Evolutionary conservation across 2,113 vertebrate species (phyloP).

Genomic region (Rhynchomys soricoides): DNA sequence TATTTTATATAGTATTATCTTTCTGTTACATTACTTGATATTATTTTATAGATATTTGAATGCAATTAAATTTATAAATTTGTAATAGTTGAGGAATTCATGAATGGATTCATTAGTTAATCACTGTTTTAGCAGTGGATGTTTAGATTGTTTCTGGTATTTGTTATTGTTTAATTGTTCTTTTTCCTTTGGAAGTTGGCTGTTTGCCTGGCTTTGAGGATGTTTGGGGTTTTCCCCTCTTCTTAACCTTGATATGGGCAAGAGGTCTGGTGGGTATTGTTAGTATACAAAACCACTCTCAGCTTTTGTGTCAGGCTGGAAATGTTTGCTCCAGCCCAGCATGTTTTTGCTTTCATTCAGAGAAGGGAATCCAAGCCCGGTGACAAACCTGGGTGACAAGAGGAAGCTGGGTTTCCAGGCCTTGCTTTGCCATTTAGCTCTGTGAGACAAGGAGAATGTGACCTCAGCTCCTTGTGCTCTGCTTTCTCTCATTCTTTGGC

Average conservation of each 20-base stretch:
- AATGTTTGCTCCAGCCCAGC: background rate
- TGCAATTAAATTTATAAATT: conserved; percentile 5
- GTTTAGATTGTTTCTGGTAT: background rate
- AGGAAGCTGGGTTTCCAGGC: background rate
- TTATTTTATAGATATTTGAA: background rate
- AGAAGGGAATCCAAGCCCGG: background rate
- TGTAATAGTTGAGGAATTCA: background rate
- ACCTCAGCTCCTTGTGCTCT: background rate
- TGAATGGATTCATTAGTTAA: background rate
- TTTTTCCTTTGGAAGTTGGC: background rate
- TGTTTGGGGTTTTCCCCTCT: background rate
- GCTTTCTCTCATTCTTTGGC: background rate
- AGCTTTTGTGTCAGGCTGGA: background rate
- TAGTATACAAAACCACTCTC: background rate
- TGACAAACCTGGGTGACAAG: background rate
- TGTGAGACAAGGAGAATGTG: background rate
- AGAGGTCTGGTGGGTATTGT: too few relatives aligned
- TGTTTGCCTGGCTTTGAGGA: background rate
- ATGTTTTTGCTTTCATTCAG: background rate
- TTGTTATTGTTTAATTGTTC: background rate
- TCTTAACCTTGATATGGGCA: background rate
- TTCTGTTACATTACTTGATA: conserved; percentile 9
- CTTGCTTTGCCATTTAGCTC: background rate
- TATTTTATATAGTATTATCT: conserved; percentile 4
- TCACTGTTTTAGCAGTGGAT: background rate